A percentile compares a stretch with the other conserved stretches of the same genome.
These are phyloP conservation scores for Pharmacophagus antenor DNA, from an alignment of 2,888 invertebrate genomes.

Conservation along the genomic window DNA sequence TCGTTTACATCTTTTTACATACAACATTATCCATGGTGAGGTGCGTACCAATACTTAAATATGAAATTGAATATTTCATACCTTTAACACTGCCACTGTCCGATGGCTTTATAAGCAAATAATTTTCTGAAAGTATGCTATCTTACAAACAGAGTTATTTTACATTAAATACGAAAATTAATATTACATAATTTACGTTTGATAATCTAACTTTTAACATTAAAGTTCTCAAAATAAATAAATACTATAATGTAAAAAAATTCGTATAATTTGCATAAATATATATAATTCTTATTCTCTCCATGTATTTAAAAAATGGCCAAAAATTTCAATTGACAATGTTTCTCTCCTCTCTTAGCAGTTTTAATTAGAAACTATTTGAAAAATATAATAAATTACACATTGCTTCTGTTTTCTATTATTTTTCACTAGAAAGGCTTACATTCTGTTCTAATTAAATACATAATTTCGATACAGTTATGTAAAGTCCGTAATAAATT, in stretches of 20 bases:
- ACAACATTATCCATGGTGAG: too few relatives aligned
- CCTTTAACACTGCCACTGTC: too few relatives aligned
- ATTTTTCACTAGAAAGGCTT: background rate
- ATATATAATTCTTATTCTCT: too few relatives aligned
- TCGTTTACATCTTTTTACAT: too few relatives aligned
- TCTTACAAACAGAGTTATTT: background rate
- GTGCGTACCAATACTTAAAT: too few relatives aligned
- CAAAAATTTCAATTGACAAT: too few relatives aligned
- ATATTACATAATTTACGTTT: background rate
- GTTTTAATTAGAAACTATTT: background rate
- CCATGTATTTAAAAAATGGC: too few relatives aligned
- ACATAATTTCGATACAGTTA: background rate
- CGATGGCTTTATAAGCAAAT: too few relatives aligned
- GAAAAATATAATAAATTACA: background rate
- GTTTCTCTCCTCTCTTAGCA: too few relatives aligned
- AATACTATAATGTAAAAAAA: background rate
- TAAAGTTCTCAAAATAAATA: background rate
- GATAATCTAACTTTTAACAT: background rate
- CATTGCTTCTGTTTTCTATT: background rate
- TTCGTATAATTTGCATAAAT: background rate
- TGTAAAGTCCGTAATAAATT: background rate
- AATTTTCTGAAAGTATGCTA: background rate
- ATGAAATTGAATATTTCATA: too few relatives aligned
- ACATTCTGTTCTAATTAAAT: background rate
- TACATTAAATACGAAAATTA: background rate